Base-by-base conservation (phyloP, 1,140 invertebrate genomes). In the Charaxes varanes region DNA sequence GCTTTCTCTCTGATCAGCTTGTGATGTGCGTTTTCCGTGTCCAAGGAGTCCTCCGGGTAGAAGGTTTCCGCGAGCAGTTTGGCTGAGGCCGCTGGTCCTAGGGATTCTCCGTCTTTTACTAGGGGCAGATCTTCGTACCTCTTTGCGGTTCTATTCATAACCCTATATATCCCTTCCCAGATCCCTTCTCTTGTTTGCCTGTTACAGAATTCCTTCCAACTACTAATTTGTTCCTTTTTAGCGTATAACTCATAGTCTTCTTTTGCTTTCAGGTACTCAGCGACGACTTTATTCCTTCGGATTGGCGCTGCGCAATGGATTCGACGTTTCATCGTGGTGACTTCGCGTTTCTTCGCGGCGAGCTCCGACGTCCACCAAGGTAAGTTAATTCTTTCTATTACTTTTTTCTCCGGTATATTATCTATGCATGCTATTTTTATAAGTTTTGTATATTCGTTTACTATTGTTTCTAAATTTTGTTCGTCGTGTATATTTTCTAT, bases 161-260 rank as follows among this genome's bases (percentile, higher is more conserved):
- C 27, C 6, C 42, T 46, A 4, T 44, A 46, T 0, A 53, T 37
- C 0, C 35, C 43, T 4, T 42, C 35, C 43, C n/a, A n/a, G n/a
- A n/a, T n/a, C n/a, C n/a, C n/a, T n/a, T n/a, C n/a, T n/a, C n/a
- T n/a, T n/a, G 47, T 42, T 21, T 60, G 57, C 24, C 32, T 47
- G 0, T n/a, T n/a, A 8, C 48, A 48, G 10, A 53, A 59, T 1
- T 21, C 18, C 23, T 54, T 59, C 50, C 54, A 57, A 18, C 53
- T 57, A 2, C n/a, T 14, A 14, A 16, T 37, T 24, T 37, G 33
- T 4, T 3, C 13, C 24, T 23, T 43, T 12, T 13, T 51, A 1
- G 16, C 40, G 6, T 34, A 4, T 2, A 6, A 3, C 16, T 51
- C 26, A 18, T 26, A 44, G 6, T 2, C 4, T 6, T 36, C 17